Percentiles rank a stretch among this genome's conserved stretches.
Conservation (phyloP, 2,888 invertebrate species). For the Pteria penguin region DNA sequence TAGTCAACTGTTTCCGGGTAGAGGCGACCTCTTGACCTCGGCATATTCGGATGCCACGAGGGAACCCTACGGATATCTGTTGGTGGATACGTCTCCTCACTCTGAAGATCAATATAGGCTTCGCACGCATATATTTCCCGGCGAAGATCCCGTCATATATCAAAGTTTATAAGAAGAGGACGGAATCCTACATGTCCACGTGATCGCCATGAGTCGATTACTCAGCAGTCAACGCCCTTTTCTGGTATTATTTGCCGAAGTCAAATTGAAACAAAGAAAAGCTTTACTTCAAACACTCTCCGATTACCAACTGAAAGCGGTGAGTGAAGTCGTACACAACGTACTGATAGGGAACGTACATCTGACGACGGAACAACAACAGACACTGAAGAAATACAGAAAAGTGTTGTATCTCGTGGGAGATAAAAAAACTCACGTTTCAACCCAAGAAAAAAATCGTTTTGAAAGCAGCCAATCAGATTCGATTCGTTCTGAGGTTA, state of each 20-base stretch:
- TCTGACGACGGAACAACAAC: background rate
- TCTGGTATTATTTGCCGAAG: conserved; percentile 20
- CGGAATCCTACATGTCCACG: background rate
- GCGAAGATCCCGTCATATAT: conserved; percentile 34
- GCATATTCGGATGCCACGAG: conserved; percentile 43
- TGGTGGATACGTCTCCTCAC: conserved; percentile 46
- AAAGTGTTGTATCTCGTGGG: background rate
- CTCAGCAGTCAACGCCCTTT: conserved; percentile 37
- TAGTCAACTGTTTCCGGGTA: conserved; percentile 44
- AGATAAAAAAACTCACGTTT: background rate
- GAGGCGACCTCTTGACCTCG: conserved; percentile 36
- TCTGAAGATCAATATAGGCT: conserved; percentile 46
- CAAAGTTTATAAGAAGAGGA: conserved; percentile 16
- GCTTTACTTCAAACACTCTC: conserved; percentile 30
- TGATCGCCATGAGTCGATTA: conserved; percentile 29
- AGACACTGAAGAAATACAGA: conserved; percentile 1
- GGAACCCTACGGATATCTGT: conserved; percentile 39
- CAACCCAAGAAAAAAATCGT: background rate
- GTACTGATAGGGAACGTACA: background rate
- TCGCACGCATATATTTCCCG: conserved; percentile 46
- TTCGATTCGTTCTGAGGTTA: background rate
- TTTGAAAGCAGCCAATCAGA: conserved; percentile 6
- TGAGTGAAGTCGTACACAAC: conserved; percentile 24
- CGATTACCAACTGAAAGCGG: conserved; percentile 30
- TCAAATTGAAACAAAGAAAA: conserved; percentile 28